A percentile compares a stretch with the other conserved stretches of the same genome.
phyloP scores from a whole-genome alignment of 1,140 invertebrate species.

The Tetramorium simillimum region DNA sequence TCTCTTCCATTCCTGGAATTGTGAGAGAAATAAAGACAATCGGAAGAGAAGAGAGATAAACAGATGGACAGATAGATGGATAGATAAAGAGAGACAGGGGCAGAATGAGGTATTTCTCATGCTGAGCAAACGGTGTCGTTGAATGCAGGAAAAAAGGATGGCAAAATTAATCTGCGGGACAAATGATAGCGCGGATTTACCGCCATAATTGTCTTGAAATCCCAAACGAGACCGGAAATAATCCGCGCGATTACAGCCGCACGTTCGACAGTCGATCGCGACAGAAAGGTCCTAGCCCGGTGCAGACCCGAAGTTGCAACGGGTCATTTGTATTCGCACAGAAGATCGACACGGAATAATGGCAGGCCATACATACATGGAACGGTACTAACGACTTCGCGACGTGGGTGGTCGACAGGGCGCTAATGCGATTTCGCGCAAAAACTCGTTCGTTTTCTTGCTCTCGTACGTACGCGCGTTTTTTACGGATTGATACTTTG shows the following conservation, averaged over 20 bases:
- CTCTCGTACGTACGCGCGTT: constrained; percentile 7
- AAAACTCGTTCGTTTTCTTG: not conserved
- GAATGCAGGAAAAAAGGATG: constrained; percentile 61
- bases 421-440: constrained; percentile 14
- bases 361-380: not conserved
- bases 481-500: not conserved
- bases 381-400: constrained; percentile 58
- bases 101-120: not conserved
- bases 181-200: constrained; percentile 65
- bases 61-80: not conserved
- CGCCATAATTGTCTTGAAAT: constrained; percentile 61
- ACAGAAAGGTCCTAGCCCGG: not conserved
- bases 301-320: not conserved
- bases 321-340: not conserved
- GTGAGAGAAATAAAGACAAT: not conserved
- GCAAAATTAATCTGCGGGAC: constrained; percentile 71
- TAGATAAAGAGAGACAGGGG: not conserved
- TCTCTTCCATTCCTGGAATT: not conserved
- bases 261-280: constrained; percentile 36
- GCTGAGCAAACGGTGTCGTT: constrained; percentile 41
- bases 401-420: not conserved
- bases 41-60: not conserved
- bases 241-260: not conserved
- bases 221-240: constrained; percentile 35
- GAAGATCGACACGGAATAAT: not conserved